Conservation (phyloP, 2,797 vertebrate genomes). For the Hemibagrus guttatus region DNA sequence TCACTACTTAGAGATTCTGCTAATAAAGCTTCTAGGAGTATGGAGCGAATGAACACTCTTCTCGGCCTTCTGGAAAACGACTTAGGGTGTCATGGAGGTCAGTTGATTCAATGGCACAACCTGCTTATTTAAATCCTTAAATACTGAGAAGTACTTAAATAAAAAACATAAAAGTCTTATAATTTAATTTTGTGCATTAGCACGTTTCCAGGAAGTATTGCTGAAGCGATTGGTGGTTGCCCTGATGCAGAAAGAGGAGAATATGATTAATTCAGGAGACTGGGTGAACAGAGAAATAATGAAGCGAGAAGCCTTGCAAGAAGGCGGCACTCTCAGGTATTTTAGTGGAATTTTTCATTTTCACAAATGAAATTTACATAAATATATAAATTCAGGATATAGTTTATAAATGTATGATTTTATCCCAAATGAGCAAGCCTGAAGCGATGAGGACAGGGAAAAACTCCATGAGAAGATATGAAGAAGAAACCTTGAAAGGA, state of each 20-base stretch:
- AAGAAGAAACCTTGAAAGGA: no score
- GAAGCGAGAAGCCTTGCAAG: conserved; percentile 73
- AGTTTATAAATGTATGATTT: no score
- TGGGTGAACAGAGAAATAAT: conserved; percentile 72
- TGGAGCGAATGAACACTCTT: conserved; percentile 67
- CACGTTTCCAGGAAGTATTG: conserved; percentile 66
- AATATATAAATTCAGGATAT: no score
- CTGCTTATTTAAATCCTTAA: not conserved
- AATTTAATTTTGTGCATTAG: conserved; percentile 50
- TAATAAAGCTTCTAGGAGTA: conserved; percentile 58
- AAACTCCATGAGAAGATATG: no score
- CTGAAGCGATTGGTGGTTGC: conserved; percentile 62
- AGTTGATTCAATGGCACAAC: conserved; percentile 12
- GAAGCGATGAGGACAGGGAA: no score
- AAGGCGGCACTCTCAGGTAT: conserved; percentile 78
- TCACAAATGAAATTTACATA: no score
- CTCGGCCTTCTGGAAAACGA: conserved; percentile 64
- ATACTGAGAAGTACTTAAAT: not conserved
- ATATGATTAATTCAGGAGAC: conserved; percentile 57
- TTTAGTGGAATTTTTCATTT: not conserved
- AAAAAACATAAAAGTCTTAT: not conserved
- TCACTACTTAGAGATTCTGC: conserved; percentile 69
- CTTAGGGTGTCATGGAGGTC: conserved; percentile 56
- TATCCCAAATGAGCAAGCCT: no score
- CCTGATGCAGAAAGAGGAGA: conserved; percentile 64